A percentile compares a stretch with the other conserved stretches of the same genome.
phyloP scores from a whole-genome alignment of 2,888 invertebrate genomes.

The Pseudanteris insignis region DNA sequence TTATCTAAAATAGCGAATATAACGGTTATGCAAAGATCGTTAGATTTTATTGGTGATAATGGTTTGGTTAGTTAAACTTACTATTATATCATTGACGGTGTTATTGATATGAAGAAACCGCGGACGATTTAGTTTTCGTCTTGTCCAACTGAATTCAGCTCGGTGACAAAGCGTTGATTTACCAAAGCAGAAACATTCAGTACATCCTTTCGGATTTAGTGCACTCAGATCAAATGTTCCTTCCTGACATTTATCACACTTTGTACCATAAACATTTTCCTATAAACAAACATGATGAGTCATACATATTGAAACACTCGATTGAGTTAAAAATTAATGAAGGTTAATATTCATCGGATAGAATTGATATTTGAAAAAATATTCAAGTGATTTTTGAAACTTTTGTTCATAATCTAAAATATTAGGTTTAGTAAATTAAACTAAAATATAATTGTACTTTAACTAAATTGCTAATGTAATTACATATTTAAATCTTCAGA shows the following conservation, averaged over 20 bases:
- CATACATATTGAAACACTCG: no score
- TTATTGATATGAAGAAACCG: slow-evolving; percentile 62
- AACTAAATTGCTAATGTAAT: no score
- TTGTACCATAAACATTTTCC: slow-evolving; percentile 84
- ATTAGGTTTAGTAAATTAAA: no score
- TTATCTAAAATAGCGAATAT: slow-evolving; percentile 56
- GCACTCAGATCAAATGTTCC: slow-evolving; percentile 87
- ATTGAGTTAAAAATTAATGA: no score
- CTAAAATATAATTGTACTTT: neutral
- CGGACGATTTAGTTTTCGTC: slow-evolving; percentile 73
- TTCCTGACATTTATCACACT: slow-evolving; percentile 84
- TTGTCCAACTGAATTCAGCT: slow-evolving; percentile 84
- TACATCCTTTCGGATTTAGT: slow-evolving; percentile 87
- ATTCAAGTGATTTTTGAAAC: no score
- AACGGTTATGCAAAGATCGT: neutral
- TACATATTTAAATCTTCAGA: no score
- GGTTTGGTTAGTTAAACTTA: no score
- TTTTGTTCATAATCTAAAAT: no score
- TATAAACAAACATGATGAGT: no score
- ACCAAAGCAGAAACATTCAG: slow-evolving; percentile 96
- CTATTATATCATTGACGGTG: slow-evolving; percentile 57
- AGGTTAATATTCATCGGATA: no score
- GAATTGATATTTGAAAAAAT: no score
- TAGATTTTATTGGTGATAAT: neutral
- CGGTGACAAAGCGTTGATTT: slow-evolving; percentile 82